These are phyloP conservation scores for Drosophila bocqueti DNA, from an alignment of 1,140 invertebrate species.

Conservation along the genomic window DNA sequence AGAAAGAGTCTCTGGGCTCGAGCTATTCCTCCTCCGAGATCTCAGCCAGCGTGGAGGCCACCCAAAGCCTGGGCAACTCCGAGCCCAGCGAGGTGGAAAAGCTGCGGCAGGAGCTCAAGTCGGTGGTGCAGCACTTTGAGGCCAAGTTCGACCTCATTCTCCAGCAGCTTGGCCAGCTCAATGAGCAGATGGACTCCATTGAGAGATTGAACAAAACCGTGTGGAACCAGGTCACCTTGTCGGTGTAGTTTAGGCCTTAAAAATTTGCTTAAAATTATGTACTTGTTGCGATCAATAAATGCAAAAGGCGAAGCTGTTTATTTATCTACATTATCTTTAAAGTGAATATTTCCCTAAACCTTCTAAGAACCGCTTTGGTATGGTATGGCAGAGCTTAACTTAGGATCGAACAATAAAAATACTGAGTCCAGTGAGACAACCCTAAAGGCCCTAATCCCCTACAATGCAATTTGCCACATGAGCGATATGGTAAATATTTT, in stretches of 20 bases:
- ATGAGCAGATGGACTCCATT: slow-evolving; percentile 50
- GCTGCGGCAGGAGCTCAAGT: slow-evolving; percentile 63
- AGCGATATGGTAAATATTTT: slow-evolving; percentile 46
- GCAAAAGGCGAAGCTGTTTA: no score
- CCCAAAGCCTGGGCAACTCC: not conserved
- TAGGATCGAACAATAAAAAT: no score
- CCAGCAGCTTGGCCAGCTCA: slow-evolving; percentile 39
- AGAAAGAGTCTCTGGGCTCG: slow-evolving; percentile 31
- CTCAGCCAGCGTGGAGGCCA: slow-evolving; percentile 38
- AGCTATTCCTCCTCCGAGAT: slow-evolving; percentile 17
- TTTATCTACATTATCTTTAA: not conserved
- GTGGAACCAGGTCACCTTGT: slow-evolving; percentile 67
- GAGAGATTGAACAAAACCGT: slow-evolving; percentile 63
- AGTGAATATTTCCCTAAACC: not conserved
- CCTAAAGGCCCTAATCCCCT: slow-evolving; percentile 1
- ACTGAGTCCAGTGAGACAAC: no score
- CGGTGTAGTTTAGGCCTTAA: slow-evolving; percentile 30
- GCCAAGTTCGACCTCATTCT: slow-evolving; percentile 54
- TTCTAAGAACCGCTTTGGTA: not conserved
- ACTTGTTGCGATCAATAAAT: slow-evolving; percentile 17
- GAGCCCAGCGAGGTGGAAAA: slow-evolving; percentile 36
- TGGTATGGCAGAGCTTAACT: not conserved
- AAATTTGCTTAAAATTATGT: not conserved
- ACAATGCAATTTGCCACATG: slow-evolving; percentile 30
- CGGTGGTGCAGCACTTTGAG: slow-evolving; percentile 70